Percentiles rank a stretch among this genome's conserved stretches.
Conservation (phyloP, 1,140 invertebrate genomes). For the Drosophila ambigua region DNA sequence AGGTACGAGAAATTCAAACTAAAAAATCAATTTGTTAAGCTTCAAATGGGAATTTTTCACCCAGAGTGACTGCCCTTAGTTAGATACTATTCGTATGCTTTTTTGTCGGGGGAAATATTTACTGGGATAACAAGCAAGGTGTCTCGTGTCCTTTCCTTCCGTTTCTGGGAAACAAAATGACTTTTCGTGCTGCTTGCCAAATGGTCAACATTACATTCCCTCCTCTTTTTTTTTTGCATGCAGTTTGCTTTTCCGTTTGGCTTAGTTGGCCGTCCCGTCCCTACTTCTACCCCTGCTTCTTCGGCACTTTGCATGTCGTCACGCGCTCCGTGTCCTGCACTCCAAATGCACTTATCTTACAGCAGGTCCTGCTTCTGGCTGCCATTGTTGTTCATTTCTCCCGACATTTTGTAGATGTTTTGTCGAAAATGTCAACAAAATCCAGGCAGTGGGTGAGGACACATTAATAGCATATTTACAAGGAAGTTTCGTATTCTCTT, state of each 20-base stretch:
- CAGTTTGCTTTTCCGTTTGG: conserved; percentile 75
- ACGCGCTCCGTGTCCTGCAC: conserved; percentile 73
- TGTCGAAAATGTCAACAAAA: conserved; percentile 80
- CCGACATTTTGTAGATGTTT: conserved; percentile 73
- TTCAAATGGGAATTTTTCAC: conserved; percentile 46
- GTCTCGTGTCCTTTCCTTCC: conserved; percentile 4
- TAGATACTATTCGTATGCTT: conserved; percentile 41
- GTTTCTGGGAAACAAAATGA: conserved; percentile 54
- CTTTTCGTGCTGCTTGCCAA: conserved; percentile 76
- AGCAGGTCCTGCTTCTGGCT: conserved; percentile 18
- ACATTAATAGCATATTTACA: conserved; percentile 56
- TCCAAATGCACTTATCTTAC: conserved; percentile 74
- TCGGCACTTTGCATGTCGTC: conserved; percentile 71
- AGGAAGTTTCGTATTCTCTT: conserved; percentile 16
- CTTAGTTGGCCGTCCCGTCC: conserved; percentile 55
- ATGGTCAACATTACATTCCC: conserved; percentile 75
- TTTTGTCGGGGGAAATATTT: conserved; percentile 59
- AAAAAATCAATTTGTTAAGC: conserved; percentile 73
- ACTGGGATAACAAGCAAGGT: conserved; percentile 68
- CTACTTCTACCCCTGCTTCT: conserved; percentile 12
- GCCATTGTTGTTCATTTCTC: conserved; percentile 37
- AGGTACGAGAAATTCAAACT: conserved; percentile 25
- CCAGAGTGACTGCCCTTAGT: not conserved
- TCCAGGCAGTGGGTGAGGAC: conserved; percentile 30
- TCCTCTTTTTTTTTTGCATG: conserved; percentile 45